These are phyloP conservation scores for Bombus huntii DNA, from an alignment of 1,140 invertebrate species.

Conservation along the genomic window DNA sequence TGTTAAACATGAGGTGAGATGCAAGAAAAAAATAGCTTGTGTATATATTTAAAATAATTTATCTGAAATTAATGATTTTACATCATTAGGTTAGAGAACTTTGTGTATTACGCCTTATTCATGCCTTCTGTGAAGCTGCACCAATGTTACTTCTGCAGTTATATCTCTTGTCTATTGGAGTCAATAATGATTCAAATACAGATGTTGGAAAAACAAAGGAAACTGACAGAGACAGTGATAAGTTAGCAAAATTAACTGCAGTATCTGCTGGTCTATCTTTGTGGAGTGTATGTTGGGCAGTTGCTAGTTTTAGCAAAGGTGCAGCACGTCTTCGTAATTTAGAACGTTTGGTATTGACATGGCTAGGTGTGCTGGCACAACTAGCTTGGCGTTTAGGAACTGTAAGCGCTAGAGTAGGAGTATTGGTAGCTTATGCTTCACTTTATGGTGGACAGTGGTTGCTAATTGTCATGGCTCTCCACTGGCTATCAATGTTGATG, in stretches of 20 bases:
- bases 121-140: conserved; percentile 93
- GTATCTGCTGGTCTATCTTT: conserved; percentile 92
- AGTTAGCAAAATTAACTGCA: conserved; percentile 89
- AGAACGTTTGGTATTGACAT: conserved; percentile 92
- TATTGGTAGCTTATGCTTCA: conserved; percentile 92
- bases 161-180: conserved; percentile 87
- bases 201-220: conserved; percentile 57
- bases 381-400: conserved; percentile 94
- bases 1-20: conserved; percentile 91
- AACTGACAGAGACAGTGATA: conserved; percentile 66
- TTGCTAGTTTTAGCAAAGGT: conserved; percentile 95
- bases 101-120: conserved; percentile 91
- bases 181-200: conserved; percentile 57
- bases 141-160: conserved; percentile 93
- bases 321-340: conserved; percentile 89
- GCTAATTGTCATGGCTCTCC: conserved; percentile 90
- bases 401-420: conserved; percentile 90
- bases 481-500: conserved; percentile 93
- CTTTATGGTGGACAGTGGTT: conserved; percentile 87
- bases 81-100: conserved; percentile 84
- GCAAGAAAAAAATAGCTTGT: not conserved
- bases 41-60: not conserved
- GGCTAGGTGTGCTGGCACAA: conserved; percentile 91
- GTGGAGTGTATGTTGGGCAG: conserved; percentile 94
- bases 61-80: conserved; percentile 10